Base-by-base conservation (phyloP, 1,140 invertebrate species). In the Temnothorax curvispinosus region DNA sequence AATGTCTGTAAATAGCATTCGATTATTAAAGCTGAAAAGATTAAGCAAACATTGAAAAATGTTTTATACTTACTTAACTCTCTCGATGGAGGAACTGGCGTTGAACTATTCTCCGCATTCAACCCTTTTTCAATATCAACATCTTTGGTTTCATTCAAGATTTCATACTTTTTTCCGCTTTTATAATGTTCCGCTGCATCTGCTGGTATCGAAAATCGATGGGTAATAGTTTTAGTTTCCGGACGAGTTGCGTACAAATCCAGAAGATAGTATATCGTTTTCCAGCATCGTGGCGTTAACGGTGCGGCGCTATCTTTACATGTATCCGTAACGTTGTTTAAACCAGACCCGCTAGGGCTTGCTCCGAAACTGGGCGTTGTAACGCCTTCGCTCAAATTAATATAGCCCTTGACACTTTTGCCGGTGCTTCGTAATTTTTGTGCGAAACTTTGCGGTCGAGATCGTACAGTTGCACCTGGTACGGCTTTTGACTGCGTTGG, bases 161-260 rank as follows among this genome's bases (percentile, higher is more conserved):
- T 88, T 13, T 95, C 94, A 13, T 94, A 92, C 56, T 95, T 95
- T 21, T 91, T 93, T 0, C 84, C 87, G 7, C 92, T 87, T 77
- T 95, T 95, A 27, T 93, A 94, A 80, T 95, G 91, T 15, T 95
- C 95, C 0, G 91, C 88, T 0, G 92, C 88, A 6, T 96, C 95
- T 1, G 93, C 94, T 0, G 95, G 94, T 47, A 96, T 91, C 0
- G 95, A 96, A 67, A 96, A 95, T 80, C 96, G 95, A 88, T 97
- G 96, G 21, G 96, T 96, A 15, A 99, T 97, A 0, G 98, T 99
- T 94, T 99, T 99, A 0, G 98, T 98, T 93, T 99, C 98, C 0
- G 99, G 98, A 96, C 98, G 98, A 21, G 98, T 98, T 3, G 98
- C 98, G 93, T 99, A 99, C 32, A 99, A 95, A 92, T 99, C 98